Percentiles rank a stretch among this genome's conserved stretches.
Evolutionary conservation across 1,140 invertebrate species (phyloP).

Genomic region (Daktulosphaira vitifoliae): DNA sequence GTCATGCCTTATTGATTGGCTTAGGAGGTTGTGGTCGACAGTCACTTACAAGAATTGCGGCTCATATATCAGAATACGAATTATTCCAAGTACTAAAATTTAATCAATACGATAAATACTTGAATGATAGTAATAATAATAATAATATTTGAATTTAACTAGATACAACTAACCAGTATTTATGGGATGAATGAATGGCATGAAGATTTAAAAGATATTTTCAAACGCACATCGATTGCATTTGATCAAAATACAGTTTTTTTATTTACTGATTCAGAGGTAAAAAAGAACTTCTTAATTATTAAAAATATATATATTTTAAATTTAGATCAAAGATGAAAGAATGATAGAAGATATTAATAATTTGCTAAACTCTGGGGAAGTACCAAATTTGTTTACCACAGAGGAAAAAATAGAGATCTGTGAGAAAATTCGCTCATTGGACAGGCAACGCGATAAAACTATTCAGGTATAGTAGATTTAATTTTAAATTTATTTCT

Average conservation of each 20-base stretch:
- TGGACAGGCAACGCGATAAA: slow-evolving; percentile 84
- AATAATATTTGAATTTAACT: background rate
- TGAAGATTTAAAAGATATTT: slow-evolving; percentile 17
- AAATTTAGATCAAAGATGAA: slow-evolving; percentile 76
- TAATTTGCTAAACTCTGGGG: slow-evolving; percentile 87
- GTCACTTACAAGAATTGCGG: slow-evolving; percentile 77
- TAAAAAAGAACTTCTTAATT: background rate
- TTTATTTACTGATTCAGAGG: slow-evolving; percentile 15
- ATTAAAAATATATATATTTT: background rate
- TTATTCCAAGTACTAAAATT: slow-evolving; percentile 52
- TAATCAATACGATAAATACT: background rate
- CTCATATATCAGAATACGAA: slow-evolving; percentile 89
- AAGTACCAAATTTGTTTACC: slow-evolving; percentile 84
- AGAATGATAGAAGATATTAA: slow-evolving; percentile 88
- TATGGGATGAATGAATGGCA: slow-evolving; percentile 19
- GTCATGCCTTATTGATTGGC: slow-evolving; percentile 76
- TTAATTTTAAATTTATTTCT: background rate
- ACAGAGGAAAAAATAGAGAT: slow-evolving; percentile 87
- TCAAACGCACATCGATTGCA: background rate
- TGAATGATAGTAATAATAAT: too few species aligned
- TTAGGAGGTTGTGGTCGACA: slow-evolving; percentile 88
- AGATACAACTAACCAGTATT: slow-evolving; percentile 7
- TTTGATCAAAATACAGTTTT: slow-evolving; percentile 11
- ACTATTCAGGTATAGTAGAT: slow-evolving; percentile 54
- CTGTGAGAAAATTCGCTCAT: slow-evolving; percentile 87